Base-by-base conservation (phyloP, 2,888 invertebrate genomes). In the Agrochola lychnidis region DNA sequence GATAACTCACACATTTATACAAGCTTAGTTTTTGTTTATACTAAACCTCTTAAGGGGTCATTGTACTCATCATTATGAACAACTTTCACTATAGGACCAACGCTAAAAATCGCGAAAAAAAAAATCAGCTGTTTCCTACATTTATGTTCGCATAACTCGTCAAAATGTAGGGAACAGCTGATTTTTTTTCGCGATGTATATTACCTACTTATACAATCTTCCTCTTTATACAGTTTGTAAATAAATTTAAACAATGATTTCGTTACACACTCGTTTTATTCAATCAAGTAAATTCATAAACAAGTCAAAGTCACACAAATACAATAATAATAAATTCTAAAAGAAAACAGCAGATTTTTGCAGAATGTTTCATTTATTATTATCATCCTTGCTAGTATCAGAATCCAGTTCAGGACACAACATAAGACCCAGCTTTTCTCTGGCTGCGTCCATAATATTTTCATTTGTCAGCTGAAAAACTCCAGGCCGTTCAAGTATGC, bases 391-490 rank as follows among this genome's bases (percentile, higher is more conserved):
- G 30, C n/a, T 45, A 30, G 22, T 19, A 19, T 19, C 22, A 9
- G 48, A 22, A 72, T n/a, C 51, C 30, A 53, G 30, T 36, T 14
- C 10, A 14, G 19, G 30, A 25, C 14, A 45, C 45, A 0, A 4
- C 3, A 48, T 0, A 0, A 51, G 14, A n/a, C 45, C 68, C 25
- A 81, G 9, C 12, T 66, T 56, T 14, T 25, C 59, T 51, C 12
- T 62, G 1, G 64, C 53, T n/a, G 36, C 63, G 1, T 63, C 73
- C 4, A 72, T 1, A 12, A 79, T 30, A 9, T 86, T 87, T 53
- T 89, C 87, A 16, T 88, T 84, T 0, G 88, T 87, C 14, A 78
- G 36, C 0, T 12, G 53, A 16, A 86, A 87, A 9, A 73, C 73
- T 30, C 86, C 86, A 4, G 25, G 4, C 2, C 4, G 14, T 12